Percentiles rank a stretch among this genome's conserved stretches.
These are phyloP conservation scores for Athripsodes cinereus DNA, from an alignment of 2,888 invertebrate genomes.

Conservation along the genomic window DNA sequence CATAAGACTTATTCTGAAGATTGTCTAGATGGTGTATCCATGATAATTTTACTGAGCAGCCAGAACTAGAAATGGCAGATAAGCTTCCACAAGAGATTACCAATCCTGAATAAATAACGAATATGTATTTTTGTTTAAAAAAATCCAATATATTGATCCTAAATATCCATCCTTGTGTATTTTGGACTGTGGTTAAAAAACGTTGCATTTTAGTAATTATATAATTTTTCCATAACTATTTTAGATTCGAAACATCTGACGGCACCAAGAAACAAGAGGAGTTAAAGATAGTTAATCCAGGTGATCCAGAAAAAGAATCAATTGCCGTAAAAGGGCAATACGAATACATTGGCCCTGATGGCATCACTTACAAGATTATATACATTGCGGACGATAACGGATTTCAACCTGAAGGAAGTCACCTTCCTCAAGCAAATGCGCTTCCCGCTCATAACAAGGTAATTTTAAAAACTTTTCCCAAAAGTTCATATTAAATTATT, in stretches of 20 bases:
- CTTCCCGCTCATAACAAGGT: too few species aligned
- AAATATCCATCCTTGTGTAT: neutral
- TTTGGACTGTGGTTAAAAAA: neutral
- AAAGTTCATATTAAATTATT: too few species aligned
- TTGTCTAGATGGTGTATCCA: too few species aligned
- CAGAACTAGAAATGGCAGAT: too few species aligned
- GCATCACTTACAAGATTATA: slow-evolving; percentile 40
- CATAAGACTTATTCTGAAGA: too few species aligned
- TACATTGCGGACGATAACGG: slow-evolving; percentile 55
- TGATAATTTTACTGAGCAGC: too few species aligned
- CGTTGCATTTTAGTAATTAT: neutral
- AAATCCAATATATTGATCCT: too few species aligned
- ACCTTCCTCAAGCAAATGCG: slow-evolving; percentile 39
- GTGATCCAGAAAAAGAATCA: slow-evolving; percentile 46
- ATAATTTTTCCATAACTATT: too few species aligned
- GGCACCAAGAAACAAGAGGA: slow-evolving; percentile 46
- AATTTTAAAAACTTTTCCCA: too few species aligned
- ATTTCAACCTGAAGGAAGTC: slow-evolving; percentile 48
- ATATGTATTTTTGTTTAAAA: too few species aligned
- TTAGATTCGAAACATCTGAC: slow-evolving; percentile 48
- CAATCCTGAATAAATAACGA: too few species aligned
- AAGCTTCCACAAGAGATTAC: too few species aligned
- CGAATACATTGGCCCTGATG: slow-evolving; percentile 47
- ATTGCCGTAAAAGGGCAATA: slow-evolving; percentile 45
- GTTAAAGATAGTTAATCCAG: slow-evolving; percentile 46